Evolutionary conservation across 2,797 vertebrate species (phyloP).

Genomic region (Pipistrellus pipistrellus): DNA sequence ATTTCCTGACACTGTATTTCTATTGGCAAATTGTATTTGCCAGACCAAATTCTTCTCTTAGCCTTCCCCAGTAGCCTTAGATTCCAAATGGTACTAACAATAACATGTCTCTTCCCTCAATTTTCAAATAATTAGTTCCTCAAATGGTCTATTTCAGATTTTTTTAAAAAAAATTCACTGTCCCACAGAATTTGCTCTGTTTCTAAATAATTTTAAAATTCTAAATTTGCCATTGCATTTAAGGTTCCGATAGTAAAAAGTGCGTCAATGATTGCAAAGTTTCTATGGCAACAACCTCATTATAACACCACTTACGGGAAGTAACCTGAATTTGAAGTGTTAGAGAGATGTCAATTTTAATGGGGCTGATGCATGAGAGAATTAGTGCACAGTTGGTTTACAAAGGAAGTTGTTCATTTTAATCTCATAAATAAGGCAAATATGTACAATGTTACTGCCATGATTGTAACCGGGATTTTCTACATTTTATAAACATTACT

Average conservation of each 20-base stretch:
- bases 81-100: background rate
- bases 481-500: background rate
- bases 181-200: conserved; percentile 16
- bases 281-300: conserved; percentile 88
- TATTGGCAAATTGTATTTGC: background rate
- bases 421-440: conserved; percentile 73
- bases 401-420: conserved; percentile 82
- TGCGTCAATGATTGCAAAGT: conserved; percentile 77
- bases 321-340: conserved; percentile 82
- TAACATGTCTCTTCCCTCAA: background rate
- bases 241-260: conserved; percentile 73
- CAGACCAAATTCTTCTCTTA: conserved; percentile 51
- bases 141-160: background rate
- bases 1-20: background rate
- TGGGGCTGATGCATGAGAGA: conserved; percentile 74
- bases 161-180: background rate
- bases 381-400: conserved; percentile 75
- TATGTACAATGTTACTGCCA: background rate
- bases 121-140: conserved; percentile 62
- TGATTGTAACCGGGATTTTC: background rate
- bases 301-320: conserved; percentile 80
- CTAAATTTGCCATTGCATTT: conserved; percentile 66
- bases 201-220: conserved; percentile 63
- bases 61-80: background rate
- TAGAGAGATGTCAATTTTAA: conserved; percentile 85